Evolutionary conservation across 2,888 invertebrate species (phyloP).

Genomic region (Acanthoscelides obtectus): DNA sequence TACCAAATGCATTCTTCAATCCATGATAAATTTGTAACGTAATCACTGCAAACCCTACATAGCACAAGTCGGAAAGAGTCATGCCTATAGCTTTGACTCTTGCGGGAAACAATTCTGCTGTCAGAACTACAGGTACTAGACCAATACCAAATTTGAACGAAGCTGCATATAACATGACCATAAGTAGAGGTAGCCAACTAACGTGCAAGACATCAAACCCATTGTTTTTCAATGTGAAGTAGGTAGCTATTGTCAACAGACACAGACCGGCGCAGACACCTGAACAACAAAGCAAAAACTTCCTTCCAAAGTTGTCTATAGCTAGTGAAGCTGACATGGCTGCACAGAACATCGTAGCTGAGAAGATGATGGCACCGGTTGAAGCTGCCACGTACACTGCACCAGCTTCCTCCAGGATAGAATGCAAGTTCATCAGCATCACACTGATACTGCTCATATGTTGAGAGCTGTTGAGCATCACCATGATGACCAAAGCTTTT

Average conservation of each 20-base stretch:
- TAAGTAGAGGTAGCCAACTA: conserved; percentile 33
- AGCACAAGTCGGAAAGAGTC: conserved; percentile 43
- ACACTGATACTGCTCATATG: conserved; percentile 46
- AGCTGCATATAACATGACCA: conserved; percentile 42
- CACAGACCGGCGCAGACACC: conserved; percentile 39
- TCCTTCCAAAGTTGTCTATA: conserved; percentile 44
- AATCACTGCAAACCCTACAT: conserved; percentile 40
- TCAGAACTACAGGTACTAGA: conserved; percentile 43
- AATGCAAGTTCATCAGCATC: conserved; percentile 45
- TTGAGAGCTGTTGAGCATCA: conserved; percentile 42
- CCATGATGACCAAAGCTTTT: conserved; percentile 44
- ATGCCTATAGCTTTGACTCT: conserved; percentile 46
- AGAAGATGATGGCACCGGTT: conserved; percentile 42
- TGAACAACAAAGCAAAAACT: conserved; percentile 37
- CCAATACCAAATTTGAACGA: conserved; percentile 44
- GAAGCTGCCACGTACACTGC: conserved; percentile 36
- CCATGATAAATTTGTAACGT: conserved; percentile 40
- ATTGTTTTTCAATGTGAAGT: conserved; percentile 39
- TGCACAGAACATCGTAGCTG: conserved; percentile 41
- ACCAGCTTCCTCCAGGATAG: conserved; percentile 41
- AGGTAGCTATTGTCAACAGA: conserved; percentile 40
- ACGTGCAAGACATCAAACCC: conserved; percentile 31
- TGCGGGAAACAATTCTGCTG: conserved; percentile 45
- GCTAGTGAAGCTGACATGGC: conserved; percentile 39
- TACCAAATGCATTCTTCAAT: conserved; percentile 31